Evolutionary conservation across 2,888 invertebrate genomes (phyloP), one percentile per base, ranked within the genome.

Genomic region (Eupithecia centaureata): DNA sequence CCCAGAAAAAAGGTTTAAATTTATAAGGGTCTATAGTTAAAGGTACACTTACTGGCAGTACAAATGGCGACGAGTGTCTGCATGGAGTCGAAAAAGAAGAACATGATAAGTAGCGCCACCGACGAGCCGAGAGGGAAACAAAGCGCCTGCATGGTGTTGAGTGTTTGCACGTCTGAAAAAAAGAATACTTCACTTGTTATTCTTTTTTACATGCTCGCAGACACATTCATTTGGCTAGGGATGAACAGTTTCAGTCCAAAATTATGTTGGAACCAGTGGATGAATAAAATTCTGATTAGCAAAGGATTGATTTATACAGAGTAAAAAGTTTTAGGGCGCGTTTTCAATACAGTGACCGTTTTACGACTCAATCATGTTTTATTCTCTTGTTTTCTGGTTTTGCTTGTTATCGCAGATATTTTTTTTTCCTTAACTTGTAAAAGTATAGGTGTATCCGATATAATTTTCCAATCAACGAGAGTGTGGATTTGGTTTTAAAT

Each of bases 81-180:
- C 97, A 99, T 98, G 67, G 99, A 99, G 93, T 99, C 99, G 86
- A 99, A 99, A 94, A 99, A 99, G 95, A 99, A 98, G 92, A 99
- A 99, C 99, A 99, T 99, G 83, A 99, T 96, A 72, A 99, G 96
- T 74, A 99, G 94, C 71, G 99, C 99, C 80, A 98, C 96, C 73
- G 99, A 99, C 79, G 99, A 99, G 83, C 98, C 98, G 74, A 98
- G 94, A 68, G 99, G 99, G 88, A 99, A 95, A 94, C 99, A 98
- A 82, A 99, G 95, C 79, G 99, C 99, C 91, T 99, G 99, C 96
- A 99, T 97, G 69, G 98, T 98, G 92, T 99, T 98, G 86, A 99
- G 93, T 0, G 99, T 99, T 90, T 99, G 98, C 74, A 99, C 96
- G 88, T 96, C 95, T 94, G 94, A 47, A 79, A 81, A 68, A 63